Base-by-base conservation (phyloP, 2,113 vertebrate species). In the Ochotona curzoniae region DNA sequence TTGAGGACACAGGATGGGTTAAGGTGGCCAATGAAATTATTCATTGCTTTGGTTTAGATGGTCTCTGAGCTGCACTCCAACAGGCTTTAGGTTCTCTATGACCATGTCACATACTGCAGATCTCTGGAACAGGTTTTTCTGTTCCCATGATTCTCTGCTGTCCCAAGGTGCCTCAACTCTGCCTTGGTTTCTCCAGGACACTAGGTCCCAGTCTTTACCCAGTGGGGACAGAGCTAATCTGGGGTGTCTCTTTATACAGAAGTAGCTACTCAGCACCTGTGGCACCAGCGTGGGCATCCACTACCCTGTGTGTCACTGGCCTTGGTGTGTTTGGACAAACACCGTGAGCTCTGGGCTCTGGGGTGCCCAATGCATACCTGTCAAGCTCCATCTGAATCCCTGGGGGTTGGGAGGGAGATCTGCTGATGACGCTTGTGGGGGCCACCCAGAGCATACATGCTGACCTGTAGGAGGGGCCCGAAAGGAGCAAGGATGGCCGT, bases 91-190 rank as follows among this genome's bases (percentile, higher is more conserved):
- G 38, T 69, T 76, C 25, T 49, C 79, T 28, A 1, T 30, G 35
- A 32, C 66, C 23, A 1, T 64, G 70, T 8, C 26, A n/a, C 61
- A 49, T 10, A 10, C 60, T 70, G 70, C 20, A 88, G 74, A 12
- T 38, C 54, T 9, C 15, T 57, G 20, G 61, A 26, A 67, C 51
- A 18, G 70, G 23, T 64, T 70, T 57, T 10, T 28, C 73, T 83
- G 67, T 66, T 90, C 63, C 83, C 25, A 38, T 67, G 60, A 54
- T 64, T 93, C n/a, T 87, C 60, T 70, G 49, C 21, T 87, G 47
- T 47, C 30, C 63, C 23, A 51, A 71, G 26, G 30, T 61, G 20
- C 8, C 71, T 90, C 26, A 87, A 35, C 30, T 49, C 69, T 87
- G 60, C 47, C 25, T 80, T 75, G 74, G 54, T 79, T 61, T 75